A percentile compares a stretch with the other conserved stretches of the same genome.
Conservation (phyloP, 2,888 invertebrate species). For the Conchocele bisecta region DNA sequence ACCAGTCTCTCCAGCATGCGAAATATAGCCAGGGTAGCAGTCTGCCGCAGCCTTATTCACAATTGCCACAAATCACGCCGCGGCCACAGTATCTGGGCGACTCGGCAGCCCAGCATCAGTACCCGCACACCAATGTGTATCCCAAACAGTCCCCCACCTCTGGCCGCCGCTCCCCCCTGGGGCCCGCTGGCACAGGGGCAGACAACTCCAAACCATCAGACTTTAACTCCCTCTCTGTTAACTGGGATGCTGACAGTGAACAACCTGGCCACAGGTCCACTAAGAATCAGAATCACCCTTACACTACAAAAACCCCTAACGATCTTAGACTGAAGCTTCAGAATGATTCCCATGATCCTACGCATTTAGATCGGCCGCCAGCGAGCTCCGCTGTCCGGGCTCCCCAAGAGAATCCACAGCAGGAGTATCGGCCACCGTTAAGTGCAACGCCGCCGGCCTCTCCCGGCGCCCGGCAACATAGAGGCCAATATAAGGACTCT, state of each 20-base stretch:
- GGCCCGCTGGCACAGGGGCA: no score
- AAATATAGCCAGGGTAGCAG: slow-evolving; percentile 59
- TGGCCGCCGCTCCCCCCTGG: no score
- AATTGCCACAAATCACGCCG: slow-evolving; percentile 49
- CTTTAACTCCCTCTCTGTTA: not conserved
- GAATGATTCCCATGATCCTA: slow-evolving; percentile 45
- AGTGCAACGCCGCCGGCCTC: slow-evolving; percentile 68
- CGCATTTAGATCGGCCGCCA: slow-evolving; percentile 52
- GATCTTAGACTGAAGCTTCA: slow-evolving; percentile 45
- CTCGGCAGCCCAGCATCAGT: no score
- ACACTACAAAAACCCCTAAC: slow-evolving; percentile 12
- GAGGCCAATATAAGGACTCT: not conserved
- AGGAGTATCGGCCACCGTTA: slow-evolving; percentile 55
- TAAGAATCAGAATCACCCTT: not conserved
- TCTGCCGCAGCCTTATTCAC: slow-evolving; percentile 28
- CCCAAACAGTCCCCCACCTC: no score
- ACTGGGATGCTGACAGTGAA: not conserved
- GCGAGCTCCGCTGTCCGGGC: slow-evolving; percentile 48
- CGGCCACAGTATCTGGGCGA: slow-evolving; percentile 10
- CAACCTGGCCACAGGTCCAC: not conserved
- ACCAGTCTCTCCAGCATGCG: slow-evolving; percentile 51
- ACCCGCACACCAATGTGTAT: no score
- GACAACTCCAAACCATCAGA: no score
- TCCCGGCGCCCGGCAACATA: slow-evolving; percentile 29
- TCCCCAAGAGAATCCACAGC: slow-evolving; percentile 32